Conservation (phyloP, 2,113 vertebrate genomes). For the Scortum barcoo region DNA sequence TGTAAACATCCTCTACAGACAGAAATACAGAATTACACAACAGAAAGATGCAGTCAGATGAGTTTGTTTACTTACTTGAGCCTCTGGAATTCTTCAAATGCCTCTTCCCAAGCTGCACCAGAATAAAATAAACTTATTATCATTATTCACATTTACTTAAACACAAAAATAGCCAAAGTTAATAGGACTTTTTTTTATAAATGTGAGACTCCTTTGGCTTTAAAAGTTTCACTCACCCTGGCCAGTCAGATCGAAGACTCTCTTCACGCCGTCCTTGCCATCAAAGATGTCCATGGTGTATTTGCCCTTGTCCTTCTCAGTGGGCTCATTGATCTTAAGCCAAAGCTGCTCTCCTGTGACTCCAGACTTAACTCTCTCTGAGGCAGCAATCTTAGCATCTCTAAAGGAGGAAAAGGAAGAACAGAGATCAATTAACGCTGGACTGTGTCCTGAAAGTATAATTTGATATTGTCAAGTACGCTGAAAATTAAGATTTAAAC, state of each 20-base stretch:
- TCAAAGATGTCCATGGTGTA: constrained; percentile 96
- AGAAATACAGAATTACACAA: constrained; percentile 41
- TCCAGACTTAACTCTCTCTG: constrained; percentile 92
- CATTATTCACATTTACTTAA: not conserved
- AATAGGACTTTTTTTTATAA: not conserved
- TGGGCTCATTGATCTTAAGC: constrained; percentile 97
- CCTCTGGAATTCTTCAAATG: constrained; percentile 97
- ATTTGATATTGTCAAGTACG: not conserved
- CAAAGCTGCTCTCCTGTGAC: constrained; percentile 96
- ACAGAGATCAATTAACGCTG: constrained; percentile 18
- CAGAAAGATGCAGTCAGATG: constrained; percentile 6
- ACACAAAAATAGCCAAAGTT: not conserved
- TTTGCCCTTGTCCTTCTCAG: constrained; percentile 97
- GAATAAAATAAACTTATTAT: constrained; percentile 29
- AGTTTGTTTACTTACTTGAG: constrained; percentile 92
- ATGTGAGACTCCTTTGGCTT: constrained; percentile 10
- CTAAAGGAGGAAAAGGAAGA: constrained; percentile 68
- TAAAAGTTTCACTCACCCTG: constrained; percentile 85
- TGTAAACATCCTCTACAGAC: constrained; percentile 59
- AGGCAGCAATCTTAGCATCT: constrained; percentile 90
- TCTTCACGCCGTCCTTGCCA: constrained; percentile 90
- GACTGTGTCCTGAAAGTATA: not conserved
- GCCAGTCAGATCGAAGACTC: constrained; percentile 91
- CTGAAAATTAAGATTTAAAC: constrained; percentile 9
- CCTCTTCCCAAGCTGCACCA: constrained; percentile 92